A percentile compares a stretch with the other conserved stretches of the same genome.
These are phyloP conservation scores for Mesoclemmys tuberculata DNA, from an alignment of 2,113 vertebrate genomes.

Conservation along the genomic window DNA sequence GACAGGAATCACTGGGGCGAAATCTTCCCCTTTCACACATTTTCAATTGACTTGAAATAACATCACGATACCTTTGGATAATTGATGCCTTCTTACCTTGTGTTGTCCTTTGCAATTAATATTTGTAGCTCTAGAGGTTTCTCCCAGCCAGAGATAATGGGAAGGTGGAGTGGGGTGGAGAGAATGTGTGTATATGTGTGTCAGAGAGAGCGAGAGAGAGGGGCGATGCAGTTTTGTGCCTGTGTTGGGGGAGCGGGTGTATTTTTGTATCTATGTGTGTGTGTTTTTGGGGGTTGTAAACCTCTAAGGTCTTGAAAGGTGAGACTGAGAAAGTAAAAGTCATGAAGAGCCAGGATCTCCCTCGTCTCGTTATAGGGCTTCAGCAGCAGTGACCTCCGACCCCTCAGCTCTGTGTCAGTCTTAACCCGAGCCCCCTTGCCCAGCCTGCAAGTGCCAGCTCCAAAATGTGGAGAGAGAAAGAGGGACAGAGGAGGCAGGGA, in stretches of 20 bases:
- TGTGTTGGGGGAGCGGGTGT: conserved; percentile 48
- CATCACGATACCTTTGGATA: conserved; percentile 78
- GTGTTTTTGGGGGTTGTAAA: conserved; percentile 53
- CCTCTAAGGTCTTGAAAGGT: conserved; percentile 64
- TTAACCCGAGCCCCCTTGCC: conserved; percentile 47
- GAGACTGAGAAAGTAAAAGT: conserved; percentile 1
- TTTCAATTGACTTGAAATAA: conserved; percentile 76
- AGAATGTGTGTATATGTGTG: conserved; percentile 5
- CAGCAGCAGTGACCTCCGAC: conserved; percentile 66
- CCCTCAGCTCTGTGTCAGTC: conserved; percentile 41
- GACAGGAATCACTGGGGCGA: conserved; percentile 75
- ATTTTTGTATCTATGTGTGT: conserved; percentile 40
- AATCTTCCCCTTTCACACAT: conserved; percentile 75
- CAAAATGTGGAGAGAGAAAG: conserved; percentile 3
- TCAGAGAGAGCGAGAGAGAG: conserved; percentile 28
- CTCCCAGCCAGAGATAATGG: conserved; percentile 74
- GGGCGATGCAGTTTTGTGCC: conserved; percentile 56
- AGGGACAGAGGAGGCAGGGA: conserved; percentile 51
- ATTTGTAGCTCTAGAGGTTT: conserved; percentile 79
- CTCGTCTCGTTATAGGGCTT: conserved; percentile 54
- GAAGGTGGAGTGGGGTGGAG: conserved; percentile 70
- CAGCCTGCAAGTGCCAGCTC: conserved; percentile 68
- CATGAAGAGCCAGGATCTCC: conserved; percentile 53
- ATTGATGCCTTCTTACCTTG: conserved; percentile 83
- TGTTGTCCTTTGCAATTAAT: conserved; percentile 79